A percentile compares a stretch with the other conserved stretches of the same genome.
phyloP scores from a whole-genome alignment of 2,113 vertebrate species.

The Amblyopsis rosae region DNA sequence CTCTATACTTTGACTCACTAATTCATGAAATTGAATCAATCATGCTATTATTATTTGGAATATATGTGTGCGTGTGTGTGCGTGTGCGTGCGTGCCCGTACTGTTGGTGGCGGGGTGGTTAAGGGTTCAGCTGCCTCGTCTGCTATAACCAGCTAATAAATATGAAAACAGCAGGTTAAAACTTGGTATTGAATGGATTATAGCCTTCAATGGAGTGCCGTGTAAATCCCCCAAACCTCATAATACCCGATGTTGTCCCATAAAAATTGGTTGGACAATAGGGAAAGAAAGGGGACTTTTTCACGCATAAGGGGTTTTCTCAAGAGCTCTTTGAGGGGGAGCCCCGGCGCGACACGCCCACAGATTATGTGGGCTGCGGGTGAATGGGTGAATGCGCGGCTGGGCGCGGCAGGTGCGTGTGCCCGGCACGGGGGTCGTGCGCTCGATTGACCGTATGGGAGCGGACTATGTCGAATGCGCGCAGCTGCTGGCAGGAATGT shows the following conservation, averaged over 20 bases:
- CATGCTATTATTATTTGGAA: background rate
- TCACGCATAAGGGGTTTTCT: constrained; percentile 87
- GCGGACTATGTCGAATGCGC: constrained; percentile 61
- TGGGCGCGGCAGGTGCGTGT: constrained; percentile 80
- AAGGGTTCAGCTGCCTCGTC: constrained; percentile 79
- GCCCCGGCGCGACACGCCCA: constrained; percentile 78
- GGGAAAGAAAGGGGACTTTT: constrained; percentile 73
- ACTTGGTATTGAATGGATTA: constrained; percentile 86
- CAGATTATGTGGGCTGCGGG: constrained; percentile 87
- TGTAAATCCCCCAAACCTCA: constrained; percentile 88
- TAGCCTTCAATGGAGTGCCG: constrained; percentile 86
- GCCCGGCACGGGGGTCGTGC: constrained; percentile 67
- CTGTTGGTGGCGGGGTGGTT: constrained; percentile 28
- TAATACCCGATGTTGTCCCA: constrained; percentile 87
- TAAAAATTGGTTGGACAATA: constrained; percentile 87
- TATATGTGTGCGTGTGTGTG: constrained; percentile 7
- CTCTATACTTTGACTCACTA: too few species aligned
- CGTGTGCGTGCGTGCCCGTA: background rate
- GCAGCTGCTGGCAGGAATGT: constrained; percentile 78
- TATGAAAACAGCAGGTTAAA: constrained; percentile 89
- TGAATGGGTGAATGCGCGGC: constrained; percentile 85
- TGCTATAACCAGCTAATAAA: constrained; percentile 81
- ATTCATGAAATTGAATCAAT: too few species aligned
- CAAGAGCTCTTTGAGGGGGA: constrained; percentile 81
- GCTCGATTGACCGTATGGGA: constrained; percentile 56